Conservation (phyloP, 2,113 vertebrate species). For the Anarhynchus alexandrinus region DNA sequence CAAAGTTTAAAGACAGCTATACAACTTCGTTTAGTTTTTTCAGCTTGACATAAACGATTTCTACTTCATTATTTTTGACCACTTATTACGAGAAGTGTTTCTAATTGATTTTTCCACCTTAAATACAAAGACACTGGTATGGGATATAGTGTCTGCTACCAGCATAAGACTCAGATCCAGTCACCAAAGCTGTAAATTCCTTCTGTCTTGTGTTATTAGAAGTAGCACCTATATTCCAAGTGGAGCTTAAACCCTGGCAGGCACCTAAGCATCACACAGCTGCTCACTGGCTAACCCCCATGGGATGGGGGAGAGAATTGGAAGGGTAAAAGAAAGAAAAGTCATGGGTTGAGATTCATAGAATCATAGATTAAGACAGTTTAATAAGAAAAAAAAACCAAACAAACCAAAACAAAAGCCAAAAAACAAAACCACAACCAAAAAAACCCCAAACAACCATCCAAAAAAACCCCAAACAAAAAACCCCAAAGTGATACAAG, state of each 20-base stretch:
- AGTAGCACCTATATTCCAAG: background rate
- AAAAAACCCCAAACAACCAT: background rate
- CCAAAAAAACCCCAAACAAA: background rate
- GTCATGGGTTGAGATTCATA: background rate
- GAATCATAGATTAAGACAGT: background rate
- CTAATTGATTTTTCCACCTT: background rate
- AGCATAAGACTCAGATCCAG: background rate
- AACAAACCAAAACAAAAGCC: background rate
- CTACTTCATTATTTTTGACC: background rate
- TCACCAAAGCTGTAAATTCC: background rate
- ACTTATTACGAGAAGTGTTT: background rate
- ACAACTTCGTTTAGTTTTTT: background rate
- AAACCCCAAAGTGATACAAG: background rate
- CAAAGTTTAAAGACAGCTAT: background rate
- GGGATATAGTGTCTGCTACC: background rate
- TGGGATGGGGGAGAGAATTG: background rate
- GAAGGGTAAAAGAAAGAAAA: background rate
- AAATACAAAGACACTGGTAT: background rate
- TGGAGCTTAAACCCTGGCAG: background rate
- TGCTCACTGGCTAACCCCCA: rapidly evolving
- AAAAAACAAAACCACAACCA: background rate
- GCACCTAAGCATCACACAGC: background rate
- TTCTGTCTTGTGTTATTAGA: background rate
- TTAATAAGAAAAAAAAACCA: background rate
- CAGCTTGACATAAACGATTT: background rate